phyloP scores from a whole-genome alignment of 1,140 invertebrate genomes.

The Chironomus tepperi region DNA sequence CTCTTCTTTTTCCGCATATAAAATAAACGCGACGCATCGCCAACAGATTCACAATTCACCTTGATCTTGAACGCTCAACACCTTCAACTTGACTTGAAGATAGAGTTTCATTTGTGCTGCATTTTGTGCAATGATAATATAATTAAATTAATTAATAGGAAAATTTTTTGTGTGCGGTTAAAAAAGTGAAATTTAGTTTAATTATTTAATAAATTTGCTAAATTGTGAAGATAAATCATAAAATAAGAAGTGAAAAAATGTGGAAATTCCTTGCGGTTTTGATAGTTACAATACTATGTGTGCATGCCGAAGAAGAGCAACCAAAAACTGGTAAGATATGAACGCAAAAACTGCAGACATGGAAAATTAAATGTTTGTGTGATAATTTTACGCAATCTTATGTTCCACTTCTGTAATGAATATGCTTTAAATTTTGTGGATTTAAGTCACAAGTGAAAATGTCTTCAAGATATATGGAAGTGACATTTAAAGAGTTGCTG shows the following conservation, averaged over 20 bases:
- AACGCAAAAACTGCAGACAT: too few relatives aligned
- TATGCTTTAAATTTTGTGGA: not conserved
- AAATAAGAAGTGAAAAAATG: too few relatives aligned
- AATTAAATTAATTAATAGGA: not conserved
- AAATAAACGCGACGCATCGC: not conserved
- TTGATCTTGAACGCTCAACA: slow-evolving; percentile 12
- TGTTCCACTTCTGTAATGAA: not conserved
- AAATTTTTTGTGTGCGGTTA: too few relatives aligned
- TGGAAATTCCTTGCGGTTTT: not conserved
- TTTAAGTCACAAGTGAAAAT: not conserved
- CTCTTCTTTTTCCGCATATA: not conserved
- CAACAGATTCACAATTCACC: not conserved
- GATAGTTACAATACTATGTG: not conserved
- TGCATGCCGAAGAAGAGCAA: slow-evolving; percentile 11
- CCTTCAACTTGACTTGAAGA: not conserved
- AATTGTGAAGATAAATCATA: not conserved
- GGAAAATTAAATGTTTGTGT: not conserved
- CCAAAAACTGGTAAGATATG: not conserved
- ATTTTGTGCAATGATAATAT: not conserved
- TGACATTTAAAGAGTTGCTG: not conserved
- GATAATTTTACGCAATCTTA: not conserved
- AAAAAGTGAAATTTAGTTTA: too few relatives aligned
- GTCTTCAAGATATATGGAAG: not conserved
- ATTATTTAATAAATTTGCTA: not conserved
- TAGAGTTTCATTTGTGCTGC: not conserved